Base-by-base conservation (phyloP, 2,113 vertebrate genomes). In the Tragelaphus imberbis region DNA sequence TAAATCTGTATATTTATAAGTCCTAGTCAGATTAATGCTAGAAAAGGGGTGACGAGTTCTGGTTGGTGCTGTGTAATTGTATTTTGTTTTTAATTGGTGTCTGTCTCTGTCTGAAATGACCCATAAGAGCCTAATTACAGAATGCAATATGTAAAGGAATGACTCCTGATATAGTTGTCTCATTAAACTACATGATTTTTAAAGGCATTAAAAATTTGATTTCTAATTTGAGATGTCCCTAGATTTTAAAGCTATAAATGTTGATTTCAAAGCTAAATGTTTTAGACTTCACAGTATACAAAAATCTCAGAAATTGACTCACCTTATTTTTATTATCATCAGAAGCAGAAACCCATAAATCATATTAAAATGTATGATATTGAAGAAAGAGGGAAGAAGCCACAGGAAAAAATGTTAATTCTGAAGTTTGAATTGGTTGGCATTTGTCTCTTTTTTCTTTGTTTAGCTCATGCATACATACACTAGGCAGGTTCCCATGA, bases 401-500 rank as follows among this genome's bases (percentile, higher is more conserved):
- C 59, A 88, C 3, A 33, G 16, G 27, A 49, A 40, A 95, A 89
- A 68, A 17, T 14, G 25, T 68, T 81, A 58, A 81, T n/a, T 79
- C 59, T 84, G 81, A 85, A 75, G 23, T 82, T 95, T 87, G 10
- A 90, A 71, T 88, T 40, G 36, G 13, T 56, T 81, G 27, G 6
- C 91, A 61, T 77, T 92, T 84, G 13, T 88, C 63, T 51, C 36
- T 92, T 96, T 96, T 68, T 95, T 93, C 13, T 85, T 91, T 90
- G 51, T 85, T 92, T 82, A 84, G 68, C 36, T 95, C 51, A 30
- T 82, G n/a, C 3, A 77, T 90, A n/a, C n/a, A 59, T 90, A 36
- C n/a, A 59, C 7, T 93, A 30, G 88, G n/a, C 55, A 96, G 61
- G 77, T 96, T 96, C 96, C 95, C 91, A 51, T 84, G 71, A 96